Percentiles rank a stretch among this genome's conserved stretches.
Conservation (phyloP, 2,113 vertebrate species). For the Blennius ocellaris region DNA sequence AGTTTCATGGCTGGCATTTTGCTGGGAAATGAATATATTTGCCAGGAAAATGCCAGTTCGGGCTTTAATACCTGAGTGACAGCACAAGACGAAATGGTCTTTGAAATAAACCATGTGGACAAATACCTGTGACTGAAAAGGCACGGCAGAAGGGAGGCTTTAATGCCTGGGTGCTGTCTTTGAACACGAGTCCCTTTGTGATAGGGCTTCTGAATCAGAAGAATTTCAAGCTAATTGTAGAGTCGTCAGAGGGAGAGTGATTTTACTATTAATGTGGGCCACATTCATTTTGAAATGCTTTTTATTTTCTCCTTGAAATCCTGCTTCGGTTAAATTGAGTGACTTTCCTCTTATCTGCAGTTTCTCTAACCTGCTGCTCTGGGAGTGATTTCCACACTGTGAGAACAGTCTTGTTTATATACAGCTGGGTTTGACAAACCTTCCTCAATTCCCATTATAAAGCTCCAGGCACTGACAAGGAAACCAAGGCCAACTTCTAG, state of each 20-base stretch:
- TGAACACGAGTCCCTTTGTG: conserved; percentile 66
- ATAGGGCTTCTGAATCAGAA: conserved; percentile 57
- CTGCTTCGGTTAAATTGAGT: too few relatives aligned
- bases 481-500: conserved; percentile 53
- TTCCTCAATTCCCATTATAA: conserved; percentile 46
- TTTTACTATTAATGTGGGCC: conserved; percentile 62
- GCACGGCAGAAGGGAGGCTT: conserved; percentile 22
- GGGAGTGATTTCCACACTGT: conserved; percentile 23
- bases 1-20: conserved; percentile 66
- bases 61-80: conserved; percentile 16
- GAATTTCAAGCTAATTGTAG: conserved; percentile 71
- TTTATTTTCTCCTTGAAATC: too few relatives aligned
- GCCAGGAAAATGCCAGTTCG: conserved; percentile 29
- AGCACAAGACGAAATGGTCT: conserved; percentile 29
- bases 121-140: conserved; percentile 46
- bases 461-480: conserved; percentile 39
- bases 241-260: conserved; percentile 51
- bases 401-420: background rate
- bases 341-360: too few relatives aligned
- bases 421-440: conserved; percentile 40
- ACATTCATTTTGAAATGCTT: background rate
- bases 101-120: conserved; percentile 47
- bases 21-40: conserved; percentile 55
- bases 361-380: background rate
- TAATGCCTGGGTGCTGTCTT: conserved; percentile 35